Base-by-base conservation (phyloP, 2,888 invertebrate genomes). In the Thymelicus acteon region DNA sequence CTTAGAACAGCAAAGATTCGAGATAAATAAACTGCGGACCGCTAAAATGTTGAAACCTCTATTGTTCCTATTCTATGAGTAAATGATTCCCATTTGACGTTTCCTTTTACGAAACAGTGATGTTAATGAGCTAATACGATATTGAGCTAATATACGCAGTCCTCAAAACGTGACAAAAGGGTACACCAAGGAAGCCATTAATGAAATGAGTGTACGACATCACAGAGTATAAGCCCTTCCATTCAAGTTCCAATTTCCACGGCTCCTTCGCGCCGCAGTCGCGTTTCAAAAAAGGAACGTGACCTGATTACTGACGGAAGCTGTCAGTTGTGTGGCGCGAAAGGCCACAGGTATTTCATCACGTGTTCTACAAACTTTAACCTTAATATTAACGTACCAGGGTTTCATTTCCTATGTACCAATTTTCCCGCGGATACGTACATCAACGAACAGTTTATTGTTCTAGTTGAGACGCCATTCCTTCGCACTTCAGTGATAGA, bases 231-330 rank as follows among this genome's bases (percentile, higher is more conserved):
- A 75, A 74, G 75, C 73, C 72, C 75, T 76, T 63, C 72, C 77
- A 75, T 78, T 78, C 75, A 75, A 75, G 75, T 75, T 72, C 74
- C 73, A 73, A 76, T 75, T 76, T 76, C 80, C 81, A 79, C 76
- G 77, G 77, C 81, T 80, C 75, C 75, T 78, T 80, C 78, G 80
- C 74, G 72, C 77, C 75, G 82, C 85, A 85, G 85, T 84, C 85
- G 84, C 86, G 82, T 88, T 91, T 89, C 88, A 85, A 91, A 91
- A 91, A 92, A 90, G 87, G 90, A 91, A 91, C 93, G 92, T 92
- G 93, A 90, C 92, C 92, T 88, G 93, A 89, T 91, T 93, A 90
- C 90, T 85, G 88, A 91, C 90, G 88, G 91, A 90, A 90, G 85
- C 90, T 88, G 90, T 88, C 89, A 87, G 86, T 77, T 85, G 85